These are phyloP conservation scores for Argya squamiceps DNA, from an alignment of 2,797 vertebrate genomes.

Conservation along the genomic window DNA sequence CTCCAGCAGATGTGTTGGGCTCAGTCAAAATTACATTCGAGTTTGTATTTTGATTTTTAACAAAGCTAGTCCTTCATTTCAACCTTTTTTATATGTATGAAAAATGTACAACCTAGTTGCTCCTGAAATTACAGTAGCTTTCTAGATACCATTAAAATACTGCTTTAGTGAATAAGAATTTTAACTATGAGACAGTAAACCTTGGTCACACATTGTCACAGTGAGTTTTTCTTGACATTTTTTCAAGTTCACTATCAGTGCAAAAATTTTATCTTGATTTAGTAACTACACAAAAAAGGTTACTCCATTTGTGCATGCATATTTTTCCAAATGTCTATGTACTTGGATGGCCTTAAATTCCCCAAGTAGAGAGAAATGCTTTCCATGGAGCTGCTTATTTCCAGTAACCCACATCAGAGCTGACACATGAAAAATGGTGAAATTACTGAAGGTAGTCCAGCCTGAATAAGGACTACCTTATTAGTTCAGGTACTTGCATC, in stretches of 20 bases:
- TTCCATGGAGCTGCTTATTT: conserved; percentile 80
- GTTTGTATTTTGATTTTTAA: not conserved
- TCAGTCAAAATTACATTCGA: not conserved
- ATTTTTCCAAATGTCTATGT: conserved; percentile 70
- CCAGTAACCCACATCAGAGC: conserved; percentile 85
- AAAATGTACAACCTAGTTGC: conserved; percentile 8
- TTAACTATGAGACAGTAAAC: conserved; percentile 46
- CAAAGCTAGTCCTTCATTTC: not conserved
- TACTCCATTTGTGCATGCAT: conserved; percentile 60
- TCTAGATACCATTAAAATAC: not conserved
- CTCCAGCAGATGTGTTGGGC: not conserved
- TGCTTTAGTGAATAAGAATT: conserved; percentile 13
- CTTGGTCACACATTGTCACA: conserved; percentile 27
- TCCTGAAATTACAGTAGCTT: conserved; percentile 12
- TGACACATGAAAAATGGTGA: conserved; percentile 98
- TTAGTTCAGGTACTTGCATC: conserved; percentile 97
- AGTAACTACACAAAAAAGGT: conserved; percentile 71
- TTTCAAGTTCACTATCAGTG: conserved; percentile 65
- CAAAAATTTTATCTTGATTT: conserved; percentile 72
- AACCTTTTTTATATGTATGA: not conserved
- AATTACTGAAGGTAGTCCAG: conserved; percentile 91
- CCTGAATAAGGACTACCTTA: conserved; percentile 95
- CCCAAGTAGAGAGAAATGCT: conserved; percentile 81
- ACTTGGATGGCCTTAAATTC: conserved; percentile 81
- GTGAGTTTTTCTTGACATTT: conserved; percentile 61